These are phyloP conservation scores for Lepisosteus osseus DNA, from an alignment of 2,113 vertebrate genomes.

Conservation along the genomic window DNA sequence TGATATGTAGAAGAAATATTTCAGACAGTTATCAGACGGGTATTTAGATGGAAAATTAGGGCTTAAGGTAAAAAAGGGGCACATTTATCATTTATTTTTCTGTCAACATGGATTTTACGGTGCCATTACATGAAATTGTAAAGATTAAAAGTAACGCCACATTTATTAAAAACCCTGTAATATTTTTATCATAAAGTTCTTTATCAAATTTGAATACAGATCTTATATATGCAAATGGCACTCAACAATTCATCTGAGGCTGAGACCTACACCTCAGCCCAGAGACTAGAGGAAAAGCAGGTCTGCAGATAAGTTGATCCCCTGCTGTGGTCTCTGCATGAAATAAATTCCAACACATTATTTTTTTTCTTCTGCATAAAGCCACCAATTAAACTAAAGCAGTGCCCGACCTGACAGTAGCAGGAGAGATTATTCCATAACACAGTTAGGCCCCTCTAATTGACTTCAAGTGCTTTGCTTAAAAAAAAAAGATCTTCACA, in stretches of 20 bases:
- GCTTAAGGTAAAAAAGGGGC: neutral
- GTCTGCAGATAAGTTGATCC: conserved; percentile 5
- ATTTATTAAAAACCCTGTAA: conserved; percentile 2
- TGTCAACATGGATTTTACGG: conserved; percentile 1
- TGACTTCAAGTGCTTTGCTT: conserved; percentile 17
- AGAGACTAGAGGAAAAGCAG: neutral
- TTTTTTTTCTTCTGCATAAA: conserved; percentile 10
- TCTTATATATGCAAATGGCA: conserved; percentile 16
- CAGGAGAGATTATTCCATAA: conserved; percentile 18
- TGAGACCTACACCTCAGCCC: neutral
- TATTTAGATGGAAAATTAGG: neutral
- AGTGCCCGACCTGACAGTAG: conserved; percentile 14
- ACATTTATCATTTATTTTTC: neutral
- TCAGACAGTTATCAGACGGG: neutral
- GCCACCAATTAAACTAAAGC: conserved; percentile 20
- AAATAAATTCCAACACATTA: conserved; percentile 26
- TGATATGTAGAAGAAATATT: neutral
- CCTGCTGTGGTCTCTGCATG: conserved; percentile 10
- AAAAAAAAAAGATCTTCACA: conserved; percentile 23
- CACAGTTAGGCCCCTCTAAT: conserved; percentile 14
- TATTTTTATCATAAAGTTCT: conserved; percentile 13
- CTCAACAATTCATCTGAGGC: neutral
- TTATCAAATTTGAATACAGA: conserved; percentile 7
- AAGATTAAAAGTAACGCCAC: conserved; percentile 10
- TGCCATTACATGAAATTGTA: conserved; percentile 1